Conservation (phyloP, 2,113 vertebrate species). For the Gadus macrocephalus region DNA sequence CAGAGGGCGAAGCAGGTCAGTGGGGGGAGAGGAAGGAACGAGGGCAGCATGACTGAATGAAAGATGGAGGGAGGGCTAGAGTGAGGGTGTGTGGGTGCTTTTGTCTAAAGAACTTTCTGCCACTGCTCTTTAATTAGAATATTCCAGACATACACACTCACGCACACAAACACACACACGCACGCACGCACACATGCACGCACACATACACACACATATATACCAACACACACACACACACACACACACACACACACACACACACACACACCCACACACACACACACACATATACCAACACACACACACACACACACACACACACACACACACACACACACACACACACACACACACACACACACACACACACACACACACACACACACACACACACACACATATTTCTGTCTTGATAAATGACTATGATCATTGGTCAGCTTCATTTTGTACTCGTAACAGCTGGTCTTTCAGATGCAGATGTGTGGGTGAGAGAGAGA, state of each 20-base stretch:
- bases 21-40: background rate
- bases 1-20: slow-evolving; percentile 44
- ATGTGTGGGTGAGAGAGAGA: background rate
- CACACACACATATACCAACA: background rate
- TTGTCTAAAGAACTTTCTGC: slow-evolving; percentile 11
- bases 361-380: background rate
- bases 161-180: slow-evolving; percentile 1
- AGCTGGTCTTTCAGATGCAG: slow-evolving; percentile 48
- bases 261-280: slow-evolving; percentile 2
- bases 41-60: background rate
- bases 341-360: background rate
- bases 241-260: background rate
- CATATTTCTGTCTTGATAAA: slow-evolving; percentile 20
- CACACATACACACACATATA: background rate
- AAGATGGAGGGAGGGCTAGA: background rate
- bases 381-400: slow-evolving; percentile 7
- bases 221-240: background rate
- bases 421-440: slow-evolving; percentile 28
- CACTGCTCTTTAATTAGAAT: slow-evolving; percentile 21
- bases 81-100: background rate
- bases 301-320: background rate
- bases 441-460: slow-evolving; percentile 12
- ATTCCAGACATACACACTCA: slow-evolving; percentile 7
- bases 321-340: slow-evolving; percentile 7
- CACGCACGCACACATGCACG: background rate